These are phyloP conservation scores for Heterochromis multidens DNA, from an alignment of 2,113 vertebrate species.

Conservation along the genomic window DNA sequence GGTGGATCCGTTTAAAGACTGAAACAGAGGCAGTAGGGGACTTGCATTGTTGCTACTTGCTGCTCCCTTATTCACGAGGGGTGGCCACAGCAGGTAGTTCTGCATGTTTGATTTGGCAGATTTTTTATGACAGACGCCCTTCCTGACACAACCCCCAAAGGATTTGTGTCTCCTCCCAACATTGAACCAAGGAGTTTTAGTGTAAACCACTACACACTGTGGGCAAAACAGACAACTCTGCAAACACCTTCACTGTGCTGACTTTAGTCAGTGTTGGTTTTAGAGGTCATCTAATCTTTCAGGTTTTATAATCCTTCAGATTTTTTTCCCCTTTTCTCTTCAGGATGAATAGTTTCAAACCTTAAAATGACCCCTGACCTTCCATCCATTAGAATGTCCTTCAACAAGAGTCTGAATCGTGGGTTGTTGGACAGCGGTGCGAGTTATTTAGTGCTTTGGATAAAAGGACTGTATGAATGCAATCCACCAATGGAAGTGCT, in stretches of 20 bases:
- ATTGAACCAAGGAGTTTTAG: too few species aligned
- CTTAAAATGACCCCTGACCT: fast-evolving
- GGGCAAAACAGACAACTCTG: background rate
- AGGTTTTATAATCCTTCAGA: background rate
- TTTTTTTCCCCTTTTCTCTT: background rate
- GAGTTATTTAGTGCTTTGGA: background rate
- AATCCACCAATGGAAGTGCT: background rate
- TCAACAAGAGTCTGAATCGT: background rate
- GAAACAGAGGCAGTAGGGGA: too few species aligned
- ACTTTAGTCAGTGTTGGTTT: background rate
- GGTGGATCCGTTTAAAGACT: too few species aligned
- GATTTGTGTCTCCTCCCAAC: too few species aligned
- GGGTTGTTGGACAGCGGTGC: background rate
- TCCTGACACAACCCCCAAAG: too few species aligned
- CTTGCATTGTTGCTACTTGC: too few species aligned
- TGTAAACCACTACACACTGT: too few species aligned
- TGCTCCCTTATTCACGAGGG: too few species aligned
- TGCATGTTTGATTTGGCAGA: too few species aligned
- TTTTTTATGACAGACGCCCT: too few species aligned
- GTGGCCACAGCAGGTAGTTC: too few species aligned
- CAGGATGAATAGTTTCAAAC: fast-evolving
- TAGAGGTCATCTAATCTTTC: background rate
- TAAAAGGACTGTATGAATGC: background rate
- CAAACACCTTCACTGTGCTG: background rate
- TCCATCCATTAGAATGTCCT: background rate